Conservation (phyloP, 1,140 invertebrate species). For the Palaemon carinicauda region DNA sequence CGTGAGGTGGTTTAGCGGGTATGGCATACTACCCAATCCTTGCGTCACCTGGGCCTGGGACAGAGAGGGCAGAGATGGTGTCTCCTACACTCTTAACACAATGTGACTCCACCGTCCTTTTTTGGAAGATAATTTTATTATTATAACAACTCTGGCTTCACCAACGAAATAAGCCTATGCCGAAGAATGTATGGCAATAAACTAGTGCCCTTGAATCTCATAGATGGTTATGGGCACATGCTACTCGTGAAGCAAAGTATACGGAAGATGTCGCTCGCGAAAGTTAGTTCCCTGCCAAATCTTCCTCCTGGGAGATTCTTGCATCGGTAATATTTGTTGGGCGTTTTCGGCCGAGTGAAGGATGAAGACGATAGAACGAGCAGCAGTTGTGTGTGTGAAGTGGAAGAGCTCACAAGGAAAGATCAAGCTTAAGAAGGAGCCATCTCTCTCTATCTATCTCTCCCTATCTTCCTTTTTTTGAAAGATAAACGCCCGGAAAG, state of each 20-base stretch:
- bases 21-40: conserved; percentile 6
- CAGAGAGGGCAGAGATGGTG: conserved; percentile 7
- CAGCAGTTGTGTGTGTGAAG: conserved; percentile 52
- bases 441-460: neutral
- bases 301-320: neutral
- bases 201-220: too few species aligned
- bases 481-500: neutral
- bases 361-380: conserved; percentile 50
- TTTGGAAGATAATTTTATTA: conserved; percentile 45
- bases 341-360: conserved; percentile 51
- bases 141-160: neutral
- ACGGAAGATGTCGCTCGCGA: conserved; percentile 6
- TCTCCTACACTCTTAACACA: conserved; percentile 42
- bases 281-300: conserved; percentile 34
- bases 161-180: too few species aligned
- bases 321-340: conserved; percentile 53
- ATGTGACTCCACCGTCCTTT: conserved; percentile 48
- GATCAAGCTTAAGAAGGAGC: neutral
- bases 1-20: neutral
- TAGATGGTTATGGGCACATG: too few species aligned
- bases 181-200: too few species aligned
- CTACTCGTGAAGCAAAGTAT: neutral
- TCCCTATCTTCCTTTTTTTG: neutral
- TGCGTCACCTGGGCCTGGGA: conserved; percentile 38
- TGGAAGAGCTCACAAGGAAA: conserved; percentile 43